Evolutionary conservation across 2,888 invertebrate species (phyloP), one percentile per base, ranked within the genome.

Genomic region (Torymus tubicola): DNA sequence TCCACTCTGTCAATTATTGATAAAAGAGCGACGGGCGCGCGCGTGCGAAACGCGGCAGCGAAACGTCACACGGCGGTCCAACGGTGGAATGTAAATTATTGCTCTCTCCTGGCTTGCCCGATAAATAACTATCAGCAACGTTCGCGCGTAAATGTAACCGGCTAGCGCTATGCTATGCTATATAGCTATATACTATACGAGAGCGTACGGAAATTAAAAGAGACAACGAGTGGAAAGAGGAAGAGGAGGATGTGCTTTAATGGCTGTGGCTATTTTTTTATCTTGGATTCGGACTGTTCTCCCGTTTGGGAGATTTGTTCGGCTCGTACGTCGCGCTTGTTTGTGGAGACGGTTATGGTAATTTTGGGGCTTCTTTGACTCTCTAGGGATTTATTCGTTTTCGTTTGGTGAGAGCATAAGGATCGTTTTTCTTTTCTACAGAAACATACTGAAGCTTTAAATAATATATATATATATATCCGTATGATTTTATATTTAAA

Each of bases 1-100:
- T 83, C 80, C 80, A 82, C 81, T 81, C 82, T 84, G 85, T 86
- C 85, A 86, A 87, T 87, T 87, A 87, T 83, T 84, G 85, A 86
- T 84, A 86, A 86, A 86, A 86, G 84, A 84, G 82, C 84, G 83
- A 84, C 64, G 69, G 64, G 74, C 71, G 42, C 53, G 10, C 57
- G 69, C 57, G 53, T 3, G 63, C 18, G 31, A n/a, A n/a, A n/a
- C 10, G 4, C 13, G 13, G 21, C 57, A 12, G 31, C 50, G 61
- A 80, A 80, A 73, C 42, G 70, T 78, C 74, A 74, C 69, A 21
- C 31, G 31, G 31, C 31, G 31, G 31, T 31, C 31, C 31, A 8
- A 3, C 2, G 31, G 63, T 55, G 70, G 55, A 80, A 80, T 80
- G 77, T 82, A 78, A 81, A 81, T 78, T 81, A 82, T 81, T 78